Conservation (phyloP, 2,888 invertebrate species). For the Eudasyphora cyanicolor region DNA sequence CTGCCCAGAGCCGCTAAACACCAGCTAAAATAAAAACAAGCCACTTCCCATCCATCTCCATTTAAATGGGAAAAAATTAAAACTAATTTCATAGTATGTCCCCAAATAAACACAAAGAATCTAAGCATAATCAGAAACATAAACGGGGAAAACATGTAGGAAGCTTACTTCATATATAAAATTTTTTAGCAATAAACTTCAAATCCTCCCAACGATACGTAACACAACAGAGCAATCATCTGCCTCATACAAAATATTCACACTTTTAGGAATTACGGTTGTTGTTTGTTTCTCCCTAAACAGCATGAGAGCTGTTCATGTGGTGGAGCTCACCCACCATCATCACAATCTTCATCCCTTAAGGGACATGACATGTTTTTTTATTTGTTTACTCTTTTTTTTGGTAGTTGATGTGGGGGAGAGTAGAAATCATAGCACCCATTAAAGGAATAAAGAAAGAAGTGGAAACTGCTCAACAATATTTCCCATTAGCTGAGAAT, state of each 20-base stretch:
- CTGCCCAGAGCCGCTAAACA: no score
- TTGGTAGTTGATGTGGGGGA: not conserved
- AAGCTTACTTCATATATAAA: no score
- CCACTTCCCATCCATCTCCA: no score
- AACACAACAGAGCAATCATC: no score
- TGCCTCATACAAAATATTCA: not conserved
- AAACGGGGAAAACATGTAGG: no score
- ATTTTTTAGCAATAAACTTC: no score
- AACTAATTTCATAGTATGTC: no score
- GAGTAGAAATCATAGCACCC: slow-evolving; percentile 1
- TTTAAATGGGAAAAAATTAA: no score
- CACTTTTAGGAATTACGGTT: not conserved
- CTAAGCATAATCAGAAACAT: no score
- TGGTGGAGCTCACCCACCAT: not conserved
- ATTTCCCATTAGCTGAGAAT: not conserved
- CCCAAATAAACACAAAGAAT: no score
- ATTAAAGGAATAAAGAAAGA: not conserved
- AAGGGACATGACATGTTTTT: not conserved
- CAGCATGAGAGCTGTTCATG: not conserved
- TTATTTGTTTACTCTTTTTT: not conserved
- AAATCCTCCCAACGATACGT: no score
- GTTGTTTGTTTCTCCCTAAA: not conserved
- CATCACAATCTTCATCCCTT: not conserved
- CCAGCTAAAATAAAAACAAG: no score
- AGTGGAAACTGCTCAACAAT: not conserved